Percentiles rank a stretch among this genome's conserved stretches.
Conservation (phyloP, 2,888 invertebrate genomes). For the Aphodius granarius region DNA sequence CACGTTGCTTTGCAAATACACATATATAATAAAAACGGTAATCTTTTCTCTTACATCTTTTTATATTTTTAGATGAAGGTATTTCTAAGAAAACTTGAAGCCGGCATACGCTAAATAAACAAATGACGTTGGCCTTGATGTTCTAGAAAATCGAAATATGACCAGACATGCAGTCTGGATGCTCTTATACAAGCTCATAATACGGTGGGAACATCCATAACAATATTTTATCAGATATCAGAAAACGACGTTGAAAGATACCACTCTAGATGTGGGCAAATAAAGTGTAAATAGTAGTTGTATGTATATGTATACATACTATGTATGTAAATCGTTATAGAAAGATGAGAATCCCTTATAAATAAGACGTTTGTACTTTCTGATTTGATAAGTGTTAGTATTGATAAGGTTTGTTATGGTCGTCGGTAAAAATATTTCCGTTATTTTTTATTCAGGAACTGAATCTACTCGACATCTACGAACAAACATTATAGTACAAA, state of each 20-base stretch:
- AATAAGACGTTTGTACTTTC: neutral
- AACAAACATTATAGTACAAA: neutral
- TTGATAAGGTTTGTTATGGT: neutral
- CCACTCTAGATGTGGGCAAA: neutral
- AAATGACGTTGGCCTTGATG: neutral
- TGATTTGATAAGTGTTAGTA: neutral
- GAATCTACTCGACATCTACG: neutral
- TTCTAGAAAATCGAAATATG: neutral
- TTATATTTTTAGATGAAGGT: neutral
- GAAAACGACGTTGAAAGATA: neutral
- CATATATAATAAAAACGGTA: neutral
- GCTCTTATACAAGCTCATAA: neutral
- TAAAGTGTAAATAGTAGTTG: neutral
- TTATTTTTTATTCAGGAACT: neutral
- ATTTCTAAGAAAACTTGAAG: neutral
- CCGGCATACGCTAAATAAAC: too few relatives aligned
- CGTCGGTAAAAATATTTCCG: neutral
- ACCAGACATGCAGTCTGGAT: neutral
- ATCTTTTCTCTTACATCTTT: neutral
- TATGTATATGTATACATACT: too few relatives aligned
- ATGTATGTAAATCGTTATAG: neutral
- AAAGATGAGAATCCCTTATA: neutral
- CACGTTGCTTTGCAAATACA: neutral
- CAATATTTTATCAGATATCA: neutral
- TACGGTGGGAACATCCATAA: neutral